phyloP scores from a whole-genome alignment of 1,140 invertebrate species.

The Brachionus rubens region DNA sequence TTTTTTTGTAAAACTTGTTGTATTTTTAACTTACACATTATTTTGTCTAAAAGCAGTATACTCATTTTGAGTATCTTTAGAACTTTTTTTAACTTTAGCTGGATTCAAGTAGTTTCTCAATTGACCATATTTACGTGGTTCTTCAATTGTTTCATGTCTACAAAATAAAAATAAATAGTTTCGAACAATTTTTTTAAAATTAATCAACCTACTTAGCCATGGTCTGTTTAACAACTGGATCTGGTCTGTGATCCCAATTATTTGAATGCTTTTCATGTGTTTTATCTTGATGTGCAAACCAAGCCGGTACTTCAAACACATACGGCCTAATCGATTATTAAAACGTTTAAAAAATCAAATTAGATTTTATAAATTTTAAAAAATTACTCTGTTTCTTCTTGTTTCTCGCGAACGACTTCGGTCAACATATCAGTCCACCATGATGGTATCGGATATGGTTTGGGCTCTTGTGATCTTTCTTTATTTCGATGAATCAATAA shows the following conservation, averaged over 20 bases:
- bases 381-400: slow-evolving; percentile 8
- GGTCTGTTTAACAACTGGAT: background rate
- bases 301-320: slow-evolving; percentile 40
- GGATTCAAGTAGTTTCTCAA: slow-evolving; percentile 44
- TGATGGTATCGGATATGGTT: slow-evolving; percentile 8
- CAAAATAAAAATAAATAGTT: background rate
- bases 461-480: slow-evolving; percentile 33
- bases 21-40: background rate
- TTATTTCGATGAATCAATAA: slow-evolving; percentile 23
- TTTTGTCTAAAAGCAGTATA: background rate
- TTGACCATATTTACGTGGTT: slow-evolving; percentile 43
- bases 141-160: slow-evolving; percentile 30
- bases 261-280: background rate
- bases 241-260: background rate
- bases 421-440: slow-evolving; percentile 43
- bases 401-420: background rate
- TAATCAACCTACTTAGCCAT: background rate
- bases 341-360: background rate
- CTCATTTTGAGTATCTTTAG: background rate
- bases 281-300: slow-evolving; percentile 44
- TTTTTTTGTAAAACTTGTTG: background rate
- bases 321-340: slow-evolving; percentile 19
- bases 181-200: background rate
- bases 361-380: no score
- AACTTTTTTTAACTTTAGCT: slow-evolving; percentile 16